Evolutionary conservation across 2,797 vertebrate genomes (phyloP), one percentile per base, ranked within the genome.

Genomic region (Esox lucius): DNA sequence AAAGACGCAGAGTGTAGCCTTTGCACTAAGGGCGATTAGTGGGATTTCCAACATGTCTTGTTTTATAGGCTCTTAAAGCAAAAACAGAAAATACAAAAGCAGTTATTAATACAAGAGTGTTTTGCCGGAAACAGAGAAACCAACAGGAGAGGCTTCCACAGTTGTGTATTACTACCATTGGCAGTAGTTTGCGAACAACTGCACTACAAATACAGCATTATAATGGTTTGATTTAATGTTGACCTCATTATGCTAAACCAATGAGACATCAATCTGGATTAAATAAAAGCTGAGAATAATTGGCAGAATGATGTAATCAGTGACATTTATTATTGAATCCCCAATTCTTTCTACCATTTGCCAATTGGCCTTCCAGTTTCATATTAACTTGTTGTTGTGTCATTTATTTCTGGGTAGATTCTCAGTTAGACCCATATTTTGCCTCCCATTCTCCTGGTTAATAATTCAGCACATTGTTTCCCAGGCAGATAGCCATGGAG

Each of bases 401-500:
- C 62, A 26, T 84, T 86, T 81, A 87, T 84, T 76, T 48, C 42
- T 35, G 62, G 64, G 77, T 78, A 53, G 12, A 83, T 78, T 82
- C 83, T 79, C 33, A 73, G 77, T 86, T 70, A 75, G 81, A 86
- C 19, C 26, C 22, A 26, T 62, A 12, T 78, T 82, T 81, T 78
- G 78, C 81, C 80, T 83, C 85, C 76, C 79, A 33, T 71, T 80
- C 83, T 79, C 75, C 74, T 68, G 71, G 84, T 90, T 90, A 89
- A 91, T 91, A 91, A 91, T 81, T 81, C 87, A 53, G 75, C 86
- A 85, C 84, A 86, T 90, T 91, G 88, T 90, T 92, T 88, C 81
- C 86, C 83, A 86, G 85, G 87, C 86, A 91, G 87, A 91, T 89
- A 87, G 85, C 82, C 84, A 78, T 75, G 46, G 81, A 91, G 89